Evolutionary conservation across 2,113 vertebrate species (phyloP), one percentile per base, ranked within the genome.

Genomic region (Hemibagrus wyckioides): DNA sequence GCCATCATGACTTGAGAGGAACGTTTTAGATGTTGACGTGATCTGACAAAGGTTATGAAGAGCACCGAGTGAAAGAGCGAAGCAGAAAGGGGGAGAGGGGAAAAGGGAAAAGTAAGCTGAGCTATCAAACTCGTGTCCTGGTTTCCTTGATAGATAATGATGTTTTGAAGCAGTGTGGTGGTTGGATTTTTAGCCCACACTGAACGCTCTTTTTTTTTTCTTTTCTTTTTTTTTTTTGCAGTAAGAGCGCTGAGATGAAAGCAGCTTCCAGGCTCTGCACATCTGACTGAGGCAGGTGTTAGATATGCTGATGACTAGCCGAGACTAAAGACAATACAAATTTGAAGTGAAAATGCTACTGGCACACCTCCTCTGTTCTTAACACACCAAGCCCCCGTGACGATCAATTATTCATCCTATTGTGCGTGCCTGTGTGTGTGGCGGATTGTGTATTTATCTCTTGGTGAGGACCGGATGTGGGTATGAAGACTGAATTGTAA

Each of bases 301-400:
- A 97, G 97, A 99, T 98, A 97, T 98, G 97, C 96, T 98, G 97
- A 98, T 98, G 96, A 97, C 96, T 95, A 91, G 82, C 93, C 90
- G 90, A 98, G 97, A 99, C 97, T 97, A 98, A 98, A 99, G 97
- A 96, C 96, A 95, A 93, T 96, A 97, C 96, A 99, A 98, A 98
- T 99, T 96, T 96, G 96, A 98, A 98, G 97, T 99, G 97, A 99
- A 98, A 97, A 97, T 94, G 94, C 96, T 95, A 94, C 93, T 96
- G 96, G 96, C 97, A 94, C 95, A 91, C 96, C 95, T 94, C 91
- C 94, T 94, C 95, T 94, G 90, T 96, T 95, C 91, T 95, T 95
- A 94, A 96, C 96, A 92, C 94, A 94, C 92, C 94, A 96, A 96
- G 95, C 97, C 97, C 95, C 88, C 94, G 92, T 93, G 91, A 92